Evolutionary conservation across 2,888 invertebrate genomes (phyloP).

Genomic region (Anodontia alba): DNA sequence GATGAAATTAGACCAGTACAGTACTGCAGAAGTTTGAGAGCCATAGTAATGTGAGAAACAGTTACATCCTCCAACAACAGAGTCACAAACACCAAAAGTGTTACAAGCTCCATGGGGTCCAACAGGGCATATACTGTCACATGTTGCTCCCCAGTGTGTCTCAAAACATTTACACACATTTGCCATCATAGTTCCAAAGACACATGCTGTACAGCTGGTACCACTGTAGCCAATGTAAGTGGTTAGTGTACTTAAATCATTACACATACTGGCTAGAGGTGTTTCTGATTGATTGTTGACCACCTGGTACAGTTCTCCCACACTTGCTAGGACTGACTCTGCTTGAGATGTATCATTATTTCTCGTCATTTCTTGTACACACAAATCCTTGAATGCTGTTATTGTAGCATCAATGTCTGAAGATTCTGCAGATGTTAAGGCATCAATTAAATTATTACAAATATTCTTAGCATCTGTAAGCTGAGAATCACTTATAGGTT

Average conservation of each 20-base stretch:
- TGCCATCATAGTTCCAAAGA: slow-evolving; percentile 57
- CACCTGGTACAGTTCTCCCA: slow-evolving; percentile 39
- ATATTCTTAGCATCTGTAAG: slow-evolving; percentile 31
- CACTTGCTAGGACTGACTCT: slow-evolving; percentile 49
- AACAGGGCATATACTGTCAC: slow-evolving; percentile 63
- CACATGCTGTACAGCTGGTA: slow-evolving; percentile 51
- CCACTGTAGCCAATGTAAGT: slow-evolving; percentile 56
- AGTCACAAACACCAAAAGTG: slow-evolving; percentile 59
- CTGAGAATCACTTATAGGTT: slow-evolving; percentile 26
- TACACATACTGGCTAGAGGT: slow-evolving; percentile 44
- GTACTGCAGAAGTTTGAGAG: slow-evolving; percentile 27
- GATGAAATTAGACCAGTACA: slow-evolving; percentile 59
- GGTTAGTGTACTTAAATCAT: slow-evolving; percentile 28
- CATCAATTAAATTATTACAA: slow-evolving; percentile 56
- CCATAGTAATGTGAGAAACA: slow-evolving; percentile 66
- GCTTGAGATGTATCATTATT: slow-evolving; percentile 49
- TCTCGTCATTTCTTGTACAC: slow-evolving; percentile 43
- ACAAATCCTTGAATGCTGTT: slow-evolving; percentile 48
- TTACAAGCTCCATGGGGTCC: slow-evolving; percentile 63
- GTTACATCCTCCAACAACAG: slow-evolving; percentile 52
- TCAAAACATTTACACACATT: slow-evolving; percentile 61
- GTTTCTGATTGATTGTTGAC: slow-evolving; percentile 39
- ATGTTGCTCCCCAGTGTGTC: slow-evolving; percentile 66
- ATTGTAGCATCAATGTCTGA: slow-evolving; percentile 35
- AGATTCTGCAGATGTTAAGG: slow-evolving; percentile 36